Percentiles rank a stretch among this genome's conserved stretches.
Evolutionary conservation across 1,140 invertebrate genomes (phyloP).

Genomic region (Steinernema khuongi): DNA sequence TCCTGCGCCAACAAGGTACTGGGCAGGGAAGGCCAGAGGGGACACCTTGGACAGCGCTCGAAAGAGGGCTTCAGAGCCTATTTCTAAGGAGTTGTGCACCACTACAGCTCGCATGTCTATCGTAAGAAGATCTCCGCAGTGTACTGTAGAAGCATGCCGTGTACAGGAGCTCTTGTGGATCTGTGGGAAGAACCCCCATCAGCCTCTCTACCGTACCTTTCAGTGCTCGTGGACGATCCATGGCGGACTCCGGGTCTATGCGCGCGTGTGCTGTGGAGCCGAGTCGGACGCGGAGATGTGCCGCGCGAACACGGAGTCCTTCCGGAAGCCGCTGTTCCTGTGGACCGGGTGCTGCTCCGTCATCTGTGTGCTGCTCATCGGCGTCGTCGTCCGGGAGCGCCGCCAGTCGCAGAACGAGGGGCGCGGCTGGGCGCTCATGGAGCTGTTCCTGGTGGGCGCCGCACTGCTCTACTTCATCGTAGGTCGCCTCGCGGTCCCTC

Average conservation of each 20-base stretch:
- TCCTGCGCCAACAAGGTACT: constrained; percentile 39
- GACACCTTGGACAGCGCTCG: no score
- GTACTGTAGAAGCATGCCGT: no score
- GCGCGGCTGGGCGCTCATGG: constrained; percentile 79
- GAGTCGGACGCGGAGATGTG: constrained; percentile 18
- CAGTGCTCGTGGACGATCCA: constrained; percentile 45
- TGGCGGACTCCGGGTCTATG: constrained; percentile 35
- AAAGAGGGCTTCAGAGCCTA: no score
- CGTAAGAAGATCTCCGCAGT: no score
- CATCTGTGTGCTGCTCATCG: constrained; percentile 43
- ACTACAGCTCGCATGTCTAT: no score
- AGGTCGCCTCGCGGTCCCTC: constrained; percentile 59
- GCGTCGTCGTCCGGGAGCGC: constrained; percentile 42
- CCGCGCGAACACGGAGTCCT: constrained; percentile 29
- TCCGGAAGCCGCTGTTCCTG: constrained; percentile 24
- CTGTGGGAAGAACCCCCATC: not conserved
- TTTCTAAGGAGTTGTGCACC: no score
- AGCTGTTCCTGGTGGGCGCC: constrained; percentile 76
- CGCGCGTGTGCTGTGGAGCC: constrained; percentile 32
- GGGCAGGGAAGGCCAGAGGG: constrained; percentile 26
- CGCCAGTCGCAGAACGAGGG: constrained; percentile 60
- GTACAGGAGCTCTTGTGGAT: no score
- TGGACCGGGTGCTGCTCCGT: constrained; percentile 44
- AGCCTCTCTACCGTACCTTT: constrained; percentile 18
- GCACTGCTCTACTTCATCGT: constrained; percentile 78